Evolutionary conservation across 2,113 vertebrate genomes (phyloP).

Genomic region (Charina bottae): DNA sequence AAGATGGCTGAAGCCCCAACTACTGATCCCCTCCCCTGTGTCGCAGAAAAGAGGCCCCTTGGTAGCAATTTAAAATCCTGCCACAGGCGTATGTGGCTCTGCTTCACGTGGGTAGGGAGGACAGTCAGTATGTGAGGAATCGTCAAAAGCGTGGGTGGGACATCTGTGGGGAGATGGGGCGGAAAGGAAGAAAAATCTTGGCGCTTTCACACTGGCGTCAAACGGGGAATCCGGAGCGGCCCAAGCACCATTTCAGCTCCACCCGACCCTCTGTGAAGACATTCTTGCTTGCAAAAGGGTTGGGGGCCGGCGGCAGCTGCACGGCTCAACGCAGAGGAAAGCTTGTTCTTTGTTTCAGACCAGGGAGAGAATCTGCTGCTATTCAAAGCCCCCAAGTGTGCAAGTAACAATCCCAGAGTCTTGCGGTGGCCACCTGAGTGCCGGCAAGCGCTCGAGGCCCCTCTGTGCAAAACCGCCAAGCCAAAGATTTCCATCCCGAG

Average conservation of each 20-base stretch:
- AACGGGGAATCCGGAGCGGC: neutral
- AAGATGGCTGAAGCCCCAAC: no score
- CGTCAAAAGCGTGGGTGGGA: neutral
- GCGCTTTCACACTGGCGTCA: neutral
- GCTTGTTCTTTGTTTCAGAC: neutral
- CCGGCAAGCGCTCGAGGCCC: neutral
- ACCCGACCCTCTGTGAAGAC: neutral
- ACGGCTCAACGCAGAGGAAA: neutral
- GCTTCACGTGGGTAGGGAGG: neutral
- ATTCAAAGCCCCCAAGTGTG: rapidly evolving
- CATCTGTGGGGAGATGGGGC: neutral
- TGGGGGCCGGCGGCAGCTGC: neutral
- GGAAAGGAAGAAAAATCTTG: no score
- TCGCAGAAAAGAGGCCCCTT: neutral
- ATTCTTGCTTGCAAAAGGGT: neutral
- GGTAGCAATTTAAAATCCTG: neutral
- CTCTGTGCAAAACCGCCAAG: neutral
- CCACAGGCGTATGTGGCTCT: neutral
- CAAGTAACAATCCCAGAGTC: neutral
- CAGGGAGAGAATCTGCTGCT: rapidly evolving
- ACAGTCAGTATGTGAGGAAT: neutral
- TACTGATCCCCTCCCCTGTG: no score
- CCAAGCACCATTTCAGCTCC: neutral
- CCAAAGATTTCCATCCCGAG: neutral
- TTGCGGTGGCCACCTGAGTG: neutral